A percentile compares a stretch with the other conserved stretches of the same genome.
Conservation (phyloP, 2,888 invertebrate species). For the Eupithecia centaureata region DNA sequence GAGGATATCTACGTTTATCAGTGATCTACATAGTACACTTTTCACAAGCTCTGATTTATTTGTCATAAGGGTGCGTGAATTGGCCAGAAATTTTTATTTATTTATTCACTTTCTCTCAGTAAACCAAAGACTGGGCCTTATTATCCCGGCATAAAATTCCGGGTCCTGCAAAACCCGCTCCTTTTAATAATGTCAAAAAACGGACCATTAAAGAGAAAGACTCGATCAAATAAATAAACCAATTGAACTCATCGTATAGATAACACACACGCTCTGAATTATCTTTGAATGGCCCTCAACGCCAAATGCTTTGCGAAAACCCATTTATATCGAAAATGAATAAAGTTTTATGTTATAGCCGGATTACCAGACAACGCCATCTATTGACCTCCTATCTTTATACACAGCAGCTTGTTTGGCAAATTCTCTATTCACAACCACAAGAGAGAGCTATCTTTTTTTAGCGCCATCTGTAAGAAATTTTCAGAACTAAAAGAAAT, state of each 20-base stretch:
- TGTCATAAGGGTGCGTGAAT: too few species aligned
- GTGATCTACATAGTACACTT: too few species aligned
- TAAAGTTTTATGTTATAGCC: slow-evolving; percentile 8
- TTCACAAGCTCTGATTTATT: too few species aligned
- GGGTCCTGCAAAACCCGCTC: background rate
- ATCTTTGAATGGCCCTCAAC: background rate
- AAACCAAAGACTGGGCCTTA: too few species aligned
- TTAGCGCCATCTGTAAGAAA: background rate
- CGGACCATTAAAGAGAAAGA: background rate
- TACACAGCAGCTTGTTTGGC: background rate
- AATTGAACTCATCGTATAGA: slow-evolving; percentile 4
- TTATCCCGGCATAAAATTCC: background rate
- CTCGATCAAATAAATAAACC: background rate
- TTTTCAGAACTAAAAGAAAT: background rate
- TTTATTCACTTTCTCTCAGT: too few species aligned
- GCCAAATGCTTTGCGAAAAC: background rate
- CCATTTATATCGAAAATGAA: slow-evolving; percentile 18
- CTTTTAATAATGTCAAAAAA: slow-evolving; percentile 4
- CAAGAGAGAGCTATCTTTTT: background rate
- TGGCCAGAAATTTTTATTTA: too few species aligned
- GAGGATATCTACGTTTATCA: too few species aligned
- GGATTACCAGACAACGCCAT: background rate
- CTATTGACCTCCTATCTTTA: background rate
- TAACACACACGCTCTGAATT: slow-evolving; percentile 13
- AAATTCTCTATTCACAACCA: background rate